Evolutionary conservation across 2,888 invertebrate species (phyloP).

Genomic region (Palloptera scutellata): DNA sequence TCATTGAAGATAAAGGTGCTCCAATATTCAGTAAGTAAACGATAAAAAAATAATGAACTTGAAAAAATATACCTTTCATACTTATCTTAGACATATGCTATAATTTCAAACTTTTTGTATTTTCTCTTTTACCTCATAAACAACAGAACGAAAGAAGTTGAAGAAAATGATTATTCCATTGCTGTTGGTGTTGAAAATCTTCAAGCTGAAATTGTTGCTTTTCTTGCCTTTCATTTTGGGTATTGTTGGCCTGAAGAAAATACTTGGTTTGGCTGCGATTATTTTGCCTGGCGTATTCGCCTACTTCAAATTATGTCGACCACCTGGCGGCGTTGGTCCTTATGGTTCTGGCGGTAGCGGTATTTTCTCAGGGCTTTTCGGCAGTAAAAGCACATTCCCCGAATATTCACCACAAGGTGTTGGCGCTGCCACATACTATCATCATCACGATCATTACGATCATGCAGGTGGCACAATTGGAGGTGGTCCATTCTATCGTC

Average conservation of each 20-base stretch:
- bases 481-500: conserved; percentile 53
- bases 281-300: conserved; percentile 82
- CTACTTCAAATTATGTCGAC: conserved; percentile 85
- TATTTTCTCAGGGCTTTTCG: conserved; percentile 56
- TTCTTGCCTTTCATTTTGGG: conserved; percentile 85
- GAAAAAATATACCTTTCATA: no score
- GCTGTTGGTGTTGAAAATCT: conserved; percentile 81
- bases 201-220: conserved; percentile 82
- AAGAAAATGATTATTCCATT: conserved; percentile 85
- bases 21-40: conserved; percentile 76
- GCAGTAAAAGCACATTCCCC: conserved; percentile 60
- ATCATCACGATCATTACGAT: conserved; percentile 63
- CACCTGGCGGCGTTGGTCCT: conserved; percentile 66
- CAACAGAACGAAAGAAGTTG: conserved; percentile 78
- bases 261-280: conserved; percentile 81
- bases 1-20: conserved; percentile 79
- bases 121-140: conserved; percentile 19
- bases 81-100: no score
- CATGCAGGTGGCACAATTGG: conserved; percentile 37
- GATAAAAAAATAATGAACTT: not conserved
- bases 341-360: conserved; percentile 63
- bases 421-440: conserved; percentile 71
- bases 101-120: no score
- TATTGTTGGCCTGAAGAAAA: conserved; percentile 83
- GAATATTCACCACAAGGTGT: conserved; percentile 80